These are phyloP conservation scores for Virgularia gustaviana DNA, from an alignment of 92 coral and sea anemone genomes.

Conservation along the genomic window DNA sequence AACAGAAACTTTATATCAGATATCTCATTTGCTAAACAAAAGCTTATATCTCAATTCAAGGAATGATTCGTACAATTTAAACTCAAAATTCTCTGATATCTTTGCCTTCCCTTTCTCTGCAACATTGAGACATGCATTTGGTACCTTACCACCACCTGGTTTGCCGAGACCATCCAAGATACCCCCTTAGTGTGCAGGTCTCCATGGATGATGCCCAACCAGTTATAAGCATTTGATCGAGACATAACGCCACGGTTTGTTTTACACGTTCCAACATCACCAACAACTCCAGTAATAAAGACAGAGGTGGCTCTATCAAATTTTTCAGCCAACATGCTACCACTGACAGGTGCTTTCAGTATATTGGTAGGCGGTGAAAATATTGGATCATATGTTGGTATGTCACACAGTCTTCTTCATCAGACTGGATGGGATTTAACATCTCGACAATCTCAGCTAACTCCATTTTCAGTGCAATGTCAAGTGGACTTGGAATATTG, in stretches of 20 bases:
- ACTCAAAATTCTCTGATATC: constrained; percentile 11
- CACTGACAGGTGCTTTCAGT: not conserved
- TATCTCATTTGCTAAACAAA: not conserved
- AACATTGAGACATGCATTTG: constrained; percentile 16
- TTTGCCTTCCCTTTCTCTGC: constrained; percentile 9
- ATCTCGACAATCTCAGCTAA: constrained; percentile 36
- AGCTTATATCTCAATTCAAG: constrained; percentile 17
- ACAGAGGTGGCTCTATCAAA: constrained; percentile 14
- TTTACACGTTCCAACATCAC: constrained; percentile 47
- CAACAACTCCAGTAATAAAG: constrained; percentile 47
- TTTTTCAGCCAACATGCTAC: constrained; percentile 10
- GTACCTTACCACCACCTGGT: constrained; percentile 17
- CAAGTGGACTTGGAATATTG: constrained; percentile 52
- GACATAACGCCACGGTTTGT: constrained; percentile 25
- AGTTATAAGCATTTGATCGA: not conserved
- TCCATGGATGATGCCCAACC: too few species aligned
- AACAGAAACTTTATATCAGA: too few species aligned
- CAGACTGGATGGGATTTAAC: constrained; percentile 35
- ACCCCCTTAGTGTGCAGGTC: too few species aligned
- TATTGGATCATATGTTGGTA: constrained; percentile 39
- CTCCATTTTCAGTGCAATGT: constrained; percentile 51
- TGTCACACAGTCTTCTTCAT: constrained; percentile 39
- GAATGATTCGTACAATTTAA: constrained; percentile 13
- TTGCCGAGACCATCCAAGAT: constrained; percentile 13
- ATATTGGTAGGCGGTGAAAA: not conserved